Percentiles rank a stretch among this genome's conserved stretches.
phyloP scores from a whole-genome alignment of 92 coral and sea anemone genomes.

The Zoanthus solanderi region DNA sequence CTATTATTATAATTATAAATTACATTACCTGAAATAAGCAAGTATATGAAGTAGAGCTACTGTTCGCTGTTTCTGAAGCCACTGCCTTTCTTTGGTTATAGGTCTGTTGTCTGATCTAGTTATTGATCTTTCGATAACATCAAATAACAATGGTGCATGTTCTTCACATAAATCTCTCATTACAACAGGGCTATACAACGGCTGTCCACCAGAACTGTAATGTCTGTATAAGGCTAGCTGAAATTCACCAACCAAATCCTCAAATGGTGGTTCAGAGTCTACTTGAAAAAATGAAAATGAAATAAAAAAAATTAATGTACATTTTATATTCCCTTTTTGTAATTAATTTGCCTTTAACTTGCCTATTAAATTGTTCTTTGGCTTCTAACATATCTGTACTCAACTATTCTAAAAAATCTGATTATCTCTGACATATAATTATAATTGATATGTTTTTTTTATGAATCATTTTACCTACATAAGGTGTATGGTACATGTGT shows the following conservation, averaged over 20 bases:
- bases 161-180: slow-evolving; percentile 16
- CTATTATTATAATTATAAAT: neutral
- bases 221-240: slow-evolving; percentile 7
- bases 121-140: neutral
- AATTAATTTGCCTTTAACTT: too few relatives aligned
- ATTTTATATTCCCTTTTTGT: too few relatives aligned
- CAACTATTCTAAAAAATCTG: too few relatives aligned
- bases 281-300: neutral
- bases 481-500: too few relatives aligned
- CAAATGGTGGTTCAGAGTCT: neutral
- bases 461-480: too few relatives aligned
- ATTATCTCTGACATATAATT: too few relatives aligned
- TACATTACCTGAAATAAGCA: too few relatives aligned
- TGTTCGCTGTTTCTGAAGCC: neutral
- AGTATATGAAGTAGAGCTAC: too few relatives aligned
- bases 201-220: neutral
- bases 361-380: too few relatives aligned
- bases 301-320: too few relatives aligned
- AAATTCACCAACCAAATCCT: neutral
- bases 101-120: slow-evolving; percentile 2
- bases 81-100: neutral
- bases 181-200: neutral
- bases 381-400: too few relatives aligned
- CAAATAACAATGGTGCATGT: slow-evolving; percentile 1
- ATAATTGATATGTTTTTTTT: too few relatives aligned